A percentile compares a stretch with the other conserved stretches of the same genome.
Evolutionary conservation across 2,797 vertebrate genomes (phyloP).

Genomic region (Poliocrania exsul): DNA sequence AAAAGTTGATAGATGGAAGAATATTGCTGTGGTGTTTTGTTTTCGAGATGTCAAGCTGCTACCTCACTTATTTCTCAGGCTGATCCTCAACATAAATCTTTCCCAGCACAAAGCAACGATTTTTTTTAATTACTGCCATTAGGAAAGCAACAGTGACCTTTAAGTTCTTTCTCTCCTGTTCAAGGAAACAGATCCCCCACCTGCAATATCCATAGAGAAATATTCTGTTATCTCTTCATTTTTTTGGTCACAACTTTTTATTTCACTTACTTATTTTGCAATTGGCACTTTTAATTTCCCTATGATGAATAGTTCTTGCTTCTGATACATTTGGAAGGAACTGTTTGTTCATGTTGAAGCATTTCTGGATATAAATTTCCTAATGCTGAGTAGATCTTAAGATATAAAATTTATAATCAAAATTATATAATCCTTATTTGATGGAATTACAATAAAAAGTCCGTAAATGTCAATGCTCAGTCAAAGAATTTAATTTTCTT

Average conservation of each 20-base stretch:
- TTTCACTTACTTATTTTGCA: neutral
- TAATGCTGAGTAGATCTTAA: neutral
- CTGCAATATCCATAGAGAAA: neutral
- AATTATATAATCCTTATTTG: neutral
- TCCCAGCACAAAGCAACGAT: constrained; percentile 44
- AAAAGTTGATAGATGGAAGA: constrained; percentile 69
- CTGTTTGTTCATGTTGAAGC: neutral
- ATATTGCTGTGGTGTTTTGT: constrained; percentile 49
- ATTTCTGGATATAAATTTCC: neutral
- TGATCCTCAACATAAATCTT: constrained; percentile 63
- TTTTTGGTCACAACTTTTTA: neutral
- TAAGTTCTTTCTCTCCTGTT: constrained; percentile 27
- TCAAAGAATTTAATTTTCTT: neutral
- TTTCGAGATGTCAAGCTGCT: constrained; percentile 72
- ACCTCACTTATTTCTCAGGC: constrained; percentile 68
- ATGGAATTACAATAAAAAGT: neutral
- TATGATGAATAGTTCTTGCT: neutral
- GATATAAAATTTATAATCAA: neutral
- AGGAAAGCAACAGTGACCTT: constrained; percentile 41
- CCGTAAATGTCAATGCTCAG: neutral
- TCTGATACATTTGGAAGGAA: neutral
- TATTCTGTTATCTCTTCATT: neutral
- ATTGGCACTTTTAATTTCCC: neutral
- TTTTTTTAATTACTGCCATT: constrained; percentile 57
- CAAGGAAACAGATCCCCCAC: neutral